Percentiles rank a stretch among this genome's conserved stretches.
These are phyloP conservation scores for Bagarius yarrelli DNA, from an alignment of 2,113 vertebrate genomes.

Conservation along the genomic window DNA sequence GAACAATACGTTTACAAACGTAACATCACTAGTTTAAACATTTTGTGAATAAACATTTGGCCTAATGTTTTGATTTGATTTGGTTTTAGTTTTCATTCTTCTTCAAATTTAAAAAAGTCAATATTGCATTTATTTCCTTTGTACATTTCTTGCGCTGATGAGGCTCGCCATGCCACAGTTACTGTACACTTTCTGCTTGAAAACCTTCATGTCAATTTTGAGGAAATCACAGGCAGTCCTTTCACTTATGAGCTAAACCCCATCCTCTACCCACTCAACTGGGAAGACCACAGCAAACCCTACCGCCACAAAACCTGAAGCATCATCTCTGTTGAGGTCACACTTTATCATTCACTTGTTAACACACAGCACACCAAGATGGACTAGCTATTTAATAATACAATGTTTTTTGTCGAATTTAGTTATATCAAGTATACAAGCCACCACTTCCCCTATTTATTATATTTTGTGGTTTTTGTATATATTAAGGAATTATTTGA, in stretches of 20 bases:
- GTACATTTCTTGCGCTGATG: slow-evolving; percentile 79
- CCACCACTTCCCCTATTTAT: no score
- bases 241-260: slow-evolving; percentile 91
- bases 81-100: no score
- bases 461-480: no score
- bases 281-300: slow-evolving; percentile 77
- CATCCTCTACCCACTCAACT: slow-evolving; percentile 77
- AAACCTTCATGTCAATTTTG: slow-evolving; percentile 87
- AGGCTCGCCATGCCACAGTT: slow-evolving; percentile 48
- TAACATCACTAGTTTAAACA: no score
- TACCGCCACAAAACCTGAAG: slow-evolving; percentile 95
- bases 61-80: no score
- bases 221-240: slow-evolving; percentile 69
- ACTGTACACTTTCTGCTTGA: slow-evolving; percentile 84
- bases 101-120: no score
- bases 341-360: neutral
- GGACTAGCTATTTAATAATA: neutral
- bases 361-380: neutral
- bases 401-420: no score
- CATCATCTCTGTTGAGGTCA: slow-evolving; percentile 95
- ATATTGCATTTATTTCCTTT: no score
- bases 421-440: no score
- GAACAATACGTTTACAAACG: no score
- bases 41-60: no score
- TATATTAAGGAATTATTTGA: no score